Evolutionary conservation across 2,888 invertebrate species (phyloP), one percentile per base, ranked within the genome.

Genomic region (Agrotis clavis): DNA sequence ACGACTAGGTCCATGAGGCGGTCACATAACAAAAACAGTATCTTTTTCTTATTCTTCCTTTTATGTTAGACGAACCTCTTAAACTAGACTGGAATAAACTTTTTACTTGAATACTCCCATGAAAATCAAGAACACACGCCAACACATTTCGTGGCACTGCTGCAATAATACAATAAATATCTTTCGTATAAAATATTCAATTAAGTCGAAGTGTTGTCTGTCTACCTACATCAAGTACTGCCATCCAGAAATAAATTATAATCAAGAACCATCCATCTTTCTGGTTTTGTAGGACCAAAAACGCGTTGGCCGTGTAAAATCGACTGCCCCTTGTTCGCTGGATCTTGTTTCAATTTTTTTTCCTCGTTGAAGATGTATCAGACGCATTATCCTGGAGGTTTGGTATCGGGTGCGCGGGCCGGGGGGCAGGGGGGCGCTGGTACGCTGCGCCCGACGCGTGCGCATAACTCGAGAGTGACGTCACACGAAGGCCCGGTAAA

Each of bases 391-490:
- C 94, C 95, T 94, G 94, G 92, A 91, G 91, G 92, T 88, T 91
- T 87, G 89, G 92, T 90, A 92, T 93, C 90, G 92, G 91, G 91
- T 86, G 91, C 88, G 91, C 84, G 71, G 72, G 71, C 48, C 71
- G 71, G 72, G 77, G 70, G 77, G 71, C 35, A n/a, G 74, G 76
- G 78, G 79, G 78, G 79, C 65, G 82, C 62, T 79, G 79, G 83
- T 75, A 75, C 78, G 60, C 84, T 84, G 87, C 85, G 87, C 84
- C 84, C 86, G 87, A 84, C 91, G 92, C 94, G 92, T 91, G 93
- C 94, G 93, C 96, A 96, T 96, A 94, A 88, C 95, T 94, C 85
- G 83, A 86, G 84, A 88, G 88, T 95, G 95, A 94, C 95, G 96
- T 96, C 96, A 96, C 90, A 92, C 89, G 87, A 90, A 89, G 91